Evolutionary conservation across 1,140 invertebrate species (phyloP), one percentile per base, ranked within the genome.

Genomic region (Zaprionus davidi): DNA sequence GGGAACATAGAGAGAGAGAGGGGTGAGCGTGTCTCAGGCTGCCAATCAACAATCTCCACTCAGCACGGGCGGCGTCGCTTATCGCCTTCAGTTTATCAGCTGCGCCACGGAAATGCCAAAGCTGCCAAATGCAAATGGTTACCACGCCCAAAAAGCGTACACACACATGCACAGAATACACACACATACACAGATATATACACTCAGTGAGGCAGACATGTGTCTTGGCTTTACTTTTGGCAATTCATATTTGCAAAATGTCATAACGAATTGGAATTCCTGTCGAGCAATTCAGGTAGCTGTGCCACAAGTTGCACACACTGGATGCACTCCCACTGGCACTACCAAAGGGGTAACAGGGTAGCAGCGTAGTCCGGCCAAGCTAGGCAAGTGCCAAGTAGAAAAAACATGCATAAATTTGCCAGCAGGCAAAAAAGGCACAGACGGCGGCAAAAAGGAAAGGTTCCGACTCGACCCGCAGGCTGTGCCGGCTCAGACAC

Each of bases 11-110:
- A 41, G 38, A 6, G 41, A 49, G 3, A 49, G 20, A 49, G n/a
- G 11, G 17, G 46, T 3, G 20, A 51, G 22, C 3, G 0, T 24
- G 22, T 49, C 59, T 38, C 41, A 53, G 59, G 69, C 75, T 68
- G 78, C 68, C 77, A 82, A 79, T 79, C 77, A 76, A 77, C 84
- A 83, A 83, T 86, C 82, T 73, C 83, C 79, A 71, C 51, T 58
- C 70, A 24, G 24, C 26, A 9, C 64, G 20, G 38, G 34, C 11
- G 51, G 24, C 51, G 3, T 34, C 31, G 24, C 51, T 56, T 56
- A 28, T 56, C 53, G 53, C 53, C 20, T 31, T 53, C 70, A 63
- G 55, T 88, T 70, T 80, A 87, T 86, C 83, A 71, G 65, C 71
- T 77, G 83, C 76, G 46, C 46, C 78, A 56, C 81, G 73, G 76